phyloP scores from a whole-genome alignment of 2,888 invertebrate genomes.

The Seira sanloemensis region DNA sequence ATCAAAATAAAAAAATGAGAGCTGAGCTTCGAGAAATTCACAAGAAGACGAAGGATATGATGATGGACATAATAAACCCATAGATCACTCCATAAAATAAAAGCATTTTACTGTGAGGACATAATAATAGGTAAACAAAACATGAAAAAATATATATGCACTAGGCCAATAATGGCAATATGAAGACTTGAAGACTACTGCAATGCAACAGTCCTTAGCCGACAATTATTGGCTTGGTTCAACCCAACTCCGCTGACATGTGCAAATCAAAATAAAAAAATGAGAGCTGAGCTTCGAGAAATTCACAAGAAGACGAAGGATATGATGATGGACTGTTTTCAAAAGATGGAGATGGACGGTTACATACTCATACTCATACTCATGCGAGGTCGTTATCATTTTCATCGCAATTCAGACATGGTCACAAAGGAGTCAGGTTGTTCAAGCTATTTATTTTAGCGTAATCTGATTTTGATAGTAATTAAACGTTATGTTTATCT shows the following conservation, averaged over 20 bases:
- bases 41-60: too few relatives aligned
- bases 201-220: too few relatives aligned
- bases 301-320: too few relatives aligned
- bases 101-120: not conserved
- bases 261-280: too few relatives aligned
- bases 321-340: not conserved
- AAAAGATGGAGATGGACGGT: constrained; percentile 12
- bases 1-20: not conserved
- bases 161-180: too few relatives aligned
- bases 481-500: not conserved
- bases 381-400: constrained; percentile 51
- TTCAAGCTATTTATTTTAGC: constrained; percentile 29
- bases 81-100: not conserved
- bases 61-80: not conserved
- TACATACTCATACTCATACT: too few relatives aligned
- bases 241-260: too few relatives aligned
- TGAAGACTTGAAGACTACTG: too few relatives aligned
- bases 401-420: constrained; percentile 14
- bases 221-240: too few relatives aligned
- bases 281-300: too few relatives aligned
- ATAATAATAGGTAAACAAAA: not conserved
- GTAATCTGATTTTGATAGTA: not conserved
- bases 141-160: not conserved
- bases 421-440: not conserved
- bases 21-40: too few relatives aligned